phyloP scores from a whole-genome alignment of 2,888 invertebrate genomes.

The Dynastes maya region DNA sequence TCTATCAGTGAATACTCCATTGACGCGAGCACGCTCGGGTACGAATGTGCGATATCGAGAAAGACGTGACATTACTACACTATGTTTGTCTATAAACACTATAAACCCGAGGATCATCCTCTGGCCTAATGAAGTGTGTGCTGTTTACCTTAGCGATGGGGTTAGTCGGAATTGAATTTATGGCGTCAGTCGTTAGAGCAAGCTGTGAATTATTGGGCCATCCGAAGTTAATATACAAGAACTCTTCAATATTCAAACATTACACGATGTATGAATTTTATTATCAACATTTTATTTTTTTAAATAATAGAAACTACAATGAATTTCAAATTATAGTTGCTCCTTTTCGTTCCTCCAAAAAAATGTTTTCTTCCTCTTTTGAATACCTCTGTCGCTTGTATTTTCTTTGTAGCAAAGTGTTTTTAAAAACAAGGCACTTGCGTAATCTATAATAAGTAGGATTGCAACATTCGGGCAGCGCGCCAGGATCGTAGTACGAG shows the following conservation, averaged over 20 bases:
- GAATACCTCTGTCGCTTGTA: too few species aligned
- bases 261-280: background rate
- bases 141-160: constrained; percentile 66
- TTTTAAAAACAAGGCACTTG: too few species aligned
- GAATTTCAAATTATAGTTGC: too few species aligned
- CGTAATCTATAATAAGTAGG: too few species aligned
- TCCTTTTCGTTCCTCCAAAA: too few species aligned
- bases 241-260: background rate
- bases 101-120: constrained; percentile 69
- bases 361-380: too few species aligned
- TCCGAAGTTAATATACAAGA: constrained; percentile 13
- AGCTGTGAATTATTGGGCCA: constrained; percentile 35
- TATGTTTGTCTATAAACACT: constrained; percentile 70
- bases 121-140: constrained; percentile 68
- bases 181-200: constrained; percentile 49
- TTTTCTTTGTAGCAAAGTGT: too few species aligned
- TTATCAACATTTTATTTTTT: background rate
- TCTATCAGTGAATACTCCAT: background rate
- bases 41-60: constrained; percentile 43
- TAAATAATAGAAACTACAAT: too few species aligned
- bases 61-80: constrained; percentile 65
- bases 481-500: too few species aligned
- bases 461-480: too few species aligned
- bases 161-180: constrained; percentile 61
- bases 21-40: constrained; percentile 15